Conservation (phyloP, 2,797 vertebrate genomes). For the Onychomys arenicola region DNA sequence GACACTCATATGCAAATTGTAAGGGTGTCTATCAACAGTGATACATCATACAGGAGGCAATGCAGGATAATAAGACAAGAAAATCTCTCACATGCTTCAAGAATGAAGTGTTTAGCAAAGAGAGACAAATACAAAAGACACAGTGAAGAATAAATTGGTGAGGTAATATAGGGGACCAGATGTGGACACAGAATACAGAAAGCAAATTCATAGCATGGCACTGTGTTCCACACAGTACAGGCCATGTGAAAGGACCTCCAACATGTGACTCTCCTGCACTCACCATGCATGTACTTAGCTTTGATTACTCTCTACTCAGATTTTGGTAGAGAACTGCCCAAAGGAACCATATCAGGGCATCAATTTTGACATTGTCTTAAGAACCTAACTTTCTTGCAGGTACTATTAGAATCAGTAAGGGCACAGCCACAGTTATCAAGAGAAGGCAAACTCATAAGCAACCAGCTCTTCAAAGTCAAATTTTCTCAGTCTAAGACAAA, state of each 20-base stretch:
- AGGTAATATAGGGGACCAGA: not conserved
- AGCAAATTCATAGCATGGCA: not conserved
- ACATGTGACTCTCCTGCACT: not conserved
- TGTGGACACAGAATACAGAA: not conserved
- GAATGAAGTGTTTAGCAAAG: not conserved
- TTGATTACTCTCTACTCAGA: not conserved
- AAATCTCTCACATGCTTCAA: not conserved
- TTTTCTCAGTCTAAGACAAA: conserved; percentile 22
- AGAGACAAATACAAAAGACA: not conserved
- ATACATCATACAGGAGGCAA: not conserved
- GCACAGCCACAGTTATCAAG: not conserved
- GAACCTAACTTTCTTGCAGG: not conserved
- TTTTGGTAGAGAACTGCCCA: not conserved
- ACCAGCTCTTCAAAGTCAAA: conserved; percentile 52
- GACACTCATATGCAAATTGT: not conserved
- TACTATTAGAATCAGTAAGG: not conserved
- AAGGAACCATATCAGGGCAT: not conserved
- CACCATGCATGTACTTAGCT: not conserved
- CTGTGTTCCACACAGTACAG: not conserved
- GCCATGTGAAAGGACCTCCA: not conserved
- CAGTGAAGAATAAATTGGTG: conserved; percentile 12
- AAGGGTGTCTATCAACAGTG: not conserved
- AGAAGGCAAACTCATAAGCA: not conserved
- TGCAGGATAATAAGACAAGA: not conserved
- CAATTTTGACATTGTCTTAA: not conserved